phyloP scores from a whole-genome alignment of 1,140 invertebrate genomes.

The Brachionus rotundiformis region DNA sequence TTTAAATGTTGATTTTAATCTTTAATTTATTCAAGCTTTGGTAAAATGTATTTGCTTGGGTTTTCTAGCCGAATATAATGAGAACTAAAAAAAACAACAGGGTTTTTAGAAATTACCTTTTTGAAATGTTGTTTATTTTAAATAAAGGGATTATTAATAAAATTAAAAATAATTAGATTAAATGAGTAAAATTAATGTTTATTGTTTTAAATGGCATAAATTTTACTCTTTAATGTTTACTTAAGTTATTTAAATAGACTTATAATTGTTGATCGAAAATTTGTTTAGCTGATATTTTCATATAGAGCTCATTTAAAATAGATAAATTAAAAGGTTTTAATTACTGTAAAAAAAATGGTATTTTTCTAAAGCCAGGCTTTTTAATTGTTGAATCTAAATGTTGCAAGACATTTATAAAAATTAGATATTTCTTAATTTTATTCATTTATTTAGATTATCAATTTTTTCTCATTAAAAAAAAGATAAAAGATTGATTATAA shows the following conservation, averaged over 20 bases:
- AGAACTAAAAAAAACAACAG: not conserved
- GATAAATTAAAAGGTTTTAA: not conserved
- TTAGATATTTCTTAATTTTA: no score
- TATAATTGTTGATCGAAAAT: not conserved
- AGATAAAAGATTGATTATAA: no score
- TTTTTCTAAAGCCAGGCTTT: no score
- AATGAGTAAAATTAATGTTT: conserved; percentile 4
- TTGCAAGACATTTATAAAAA: no score
- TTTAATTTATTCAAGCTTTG: conserved; percentile 8
- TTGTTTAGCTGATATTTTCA: not conserved
- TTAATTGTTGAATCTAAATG: no score
- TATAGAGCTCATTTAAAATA: not conserved
- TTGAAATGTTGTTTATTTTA: not conserved
- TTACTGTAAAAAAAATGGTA: no score
- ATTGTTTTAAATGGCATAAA: not conserved
- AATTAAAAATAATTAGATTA: conserved; percentile 23
- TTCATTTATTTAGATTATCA: no score
- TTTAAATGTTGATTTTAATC: conserved; percentile 21
- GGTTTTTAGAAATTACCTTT: not conserved
- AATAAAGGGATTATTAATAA: not conserved
- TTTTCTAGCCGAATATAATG: not conserved
- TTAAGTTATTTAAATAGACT: not conserved
- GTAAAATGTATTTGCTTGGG: not conserved
- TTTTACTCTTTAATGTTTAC: not conserved
- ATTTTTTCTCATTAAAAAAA: no score